A percentile compares a stretch with the other conserved stretches of the same genome.
Conservation (phyloP, 1,140 invertebrate genomes). For the Drepana arcuata region DNA sequence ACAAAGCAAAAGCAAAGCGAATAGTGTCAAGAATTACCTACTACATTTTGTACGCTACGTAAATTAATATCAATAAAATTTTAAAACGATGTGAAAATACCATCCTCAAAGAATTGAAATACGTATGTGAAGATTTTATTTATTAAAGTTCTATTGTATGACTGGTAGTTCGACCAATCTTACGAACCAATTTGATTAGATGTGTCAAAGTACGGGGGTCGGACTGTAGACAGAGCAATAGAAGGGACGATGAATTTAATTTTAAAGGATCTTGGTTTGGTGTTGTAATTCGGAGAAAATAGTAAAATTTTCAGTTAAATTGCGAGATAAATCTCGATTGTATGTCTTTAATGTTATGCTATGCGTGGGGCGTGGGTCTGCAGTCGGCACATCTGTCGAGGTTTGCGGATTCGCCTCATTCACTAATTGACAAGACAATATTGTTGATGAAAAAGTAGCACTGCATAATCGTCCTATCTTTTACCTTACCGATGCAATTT, state of each 20-base stretch:
- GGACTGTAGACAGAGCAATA: constrained; percentile 31
- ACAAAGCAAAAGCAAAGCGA: constrained; percentile 56
- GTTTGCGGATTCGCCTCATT: constrained; percentile 20
- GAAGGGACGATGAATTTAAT: constrained; percentile 47
- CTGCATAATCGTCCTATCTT: background rate
- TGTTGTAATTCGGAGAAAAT: too few species aligned
- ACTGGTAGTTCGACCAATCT: too few species aligned
- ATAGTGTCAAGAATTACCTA: constrained; percentile 57
- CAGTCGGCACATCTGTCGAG: constrained; percentile 41
- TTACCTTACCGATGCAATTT: background rate
- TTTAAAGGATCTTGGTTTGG: too few species aligned
- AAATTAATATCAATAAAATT: constrained; percentile 44
- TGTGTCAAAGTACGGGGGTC: constrained; percentile 57
- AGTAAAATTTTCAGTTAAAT: too few species aligned
- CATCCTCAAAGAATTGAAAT: too few species aligned
- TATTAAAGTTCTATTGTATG: too few species aligned
- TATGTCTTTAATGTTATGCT: too few species aligned
- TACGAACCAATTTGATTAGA: too few species aligned
- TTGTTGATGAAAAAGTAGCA: background rate
- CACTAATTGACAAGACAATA: constrained; percentile 18
- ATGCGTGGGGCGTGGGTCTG: constrained; percentile 25
- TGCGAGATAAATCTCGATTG: too few species aligned
- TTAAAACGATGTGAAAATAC: too few species aligned
- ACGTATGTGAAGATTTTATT: too few species aligned
- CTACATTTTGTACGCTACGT: constrained; percentile 55